phyloP scores from a whole-genome alignment of 1,140 invertebrate species.

The Pygmarrhopalites habei region DNA sequence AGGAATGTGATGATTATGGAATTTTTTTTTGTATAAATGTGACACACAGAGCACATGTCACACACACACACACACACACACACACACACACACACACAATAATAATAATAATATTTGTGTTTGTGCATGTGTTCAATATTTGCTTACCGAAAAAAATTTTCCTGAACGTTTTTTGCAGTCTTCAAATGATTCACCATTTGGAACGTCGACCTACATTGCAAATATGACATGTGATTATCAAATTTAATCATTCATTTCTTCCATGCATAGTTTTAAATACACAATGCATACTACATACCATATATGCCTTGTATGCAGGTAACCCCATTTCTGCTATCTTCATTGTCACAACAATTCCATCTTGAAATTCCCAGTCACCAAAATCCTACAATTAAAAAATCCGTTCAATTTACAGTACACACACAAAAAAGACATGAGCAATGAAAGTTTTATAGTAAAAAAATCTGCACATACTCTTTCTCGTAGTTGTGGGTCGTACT shows the following conservation, averaged over 20 bases:
- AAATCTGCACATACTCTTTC: constrained; percentile 1
- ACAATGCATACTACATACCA: no score
- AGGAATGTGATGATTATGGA: neutral
- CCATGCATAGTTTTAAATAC: no score
- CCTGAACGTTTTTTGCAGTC: neutral
- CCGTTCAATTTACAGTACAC: neutral
- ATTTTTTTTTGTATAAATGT: neutral
- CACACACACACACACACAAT: no score
- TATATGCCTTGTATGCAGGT: neutral
- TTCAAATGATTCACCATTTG: neutral
- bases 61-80: neutral
- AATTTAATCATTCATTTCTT: no score
- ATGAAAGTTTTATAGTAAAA: neutral
- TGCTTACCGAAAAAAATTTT: neutral
- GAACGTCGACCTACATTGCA: neutral
- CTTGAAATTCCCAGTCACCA: neutral
- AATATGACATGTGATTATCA: no score
- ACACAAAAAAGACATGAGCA: neutral
- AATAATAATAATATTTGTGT: no score
- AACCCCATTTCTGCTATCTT: neutral
- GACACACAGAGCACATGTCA: neutral
- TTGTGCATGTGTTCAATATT: neutral
- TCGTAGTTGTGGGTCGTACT: neutral
- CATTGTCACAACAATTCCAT: neutral
- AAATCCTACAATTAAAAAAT: neutral